phyloP scores from a whole-genome alignment of 2,113 vertebrate genomes.

The Ardeotis arabs region DNA sequence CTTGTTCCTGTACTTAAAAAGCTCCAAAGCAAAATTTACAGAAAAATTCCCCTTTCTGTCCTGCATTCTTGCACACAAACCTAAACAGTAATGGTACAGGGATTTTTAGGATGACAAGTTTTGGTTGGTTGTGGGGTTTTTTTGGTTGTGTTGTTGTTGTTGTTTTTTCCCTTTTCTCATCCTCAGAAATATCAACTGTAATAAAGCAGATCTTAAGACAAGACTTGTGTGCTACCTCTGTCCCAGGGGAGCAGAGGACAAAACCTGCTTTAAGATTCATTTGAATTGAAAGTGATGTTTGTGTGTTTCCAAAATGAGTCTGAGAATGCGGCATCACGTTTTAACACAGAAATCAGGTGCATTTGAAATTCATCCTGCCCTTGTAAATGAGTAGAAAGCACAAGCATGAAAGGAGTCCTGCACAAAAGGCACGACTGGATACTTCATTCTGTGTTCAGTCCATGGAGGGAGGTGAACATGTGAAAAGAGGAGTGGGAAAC shows the following conservation, averaged over 20 bases:
- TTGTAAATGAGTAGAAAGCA: background rate
- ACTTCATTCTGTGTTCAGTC: accelerated
- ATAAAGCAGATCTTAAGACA: background rate
- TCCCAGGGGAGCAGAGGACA: background rate
- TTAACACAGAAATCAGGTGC: background rate
- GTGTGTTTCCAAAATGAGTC: background rate
- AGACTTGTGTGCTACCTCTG: background rate
- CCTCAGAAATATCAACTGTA: background rate
- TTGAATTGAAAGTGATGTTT: background rate
- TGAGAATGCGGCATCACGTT: background rate
- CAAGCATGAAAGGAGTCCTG: background rate
- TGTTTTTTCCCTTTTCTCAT: background rate
- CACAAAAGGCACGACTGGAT: background rate
- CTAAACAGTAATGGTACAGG: background rate
- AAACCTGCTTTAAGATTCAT: background rate
- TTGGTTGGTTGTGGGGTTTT: background rate
- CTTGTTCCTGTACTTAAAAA: background rate
- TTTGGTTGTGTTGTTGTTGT: too few species aligned
- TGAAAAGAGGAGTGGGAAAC: background rate
- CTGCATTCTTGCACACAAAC: background rate
- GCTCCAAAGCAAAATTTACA: background rate
- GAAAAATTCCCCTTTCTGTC: background rate
- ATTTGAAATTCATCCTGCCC: background rate
- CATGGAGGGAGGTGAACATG: accelerated
- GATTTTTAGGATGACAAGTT: background rate